Evolutionary conservation across 2,797 vertebrate species (phyloP), one percentile per base, ranked within the genome.

Genomic region (Silurus aristotelis): DNA sequence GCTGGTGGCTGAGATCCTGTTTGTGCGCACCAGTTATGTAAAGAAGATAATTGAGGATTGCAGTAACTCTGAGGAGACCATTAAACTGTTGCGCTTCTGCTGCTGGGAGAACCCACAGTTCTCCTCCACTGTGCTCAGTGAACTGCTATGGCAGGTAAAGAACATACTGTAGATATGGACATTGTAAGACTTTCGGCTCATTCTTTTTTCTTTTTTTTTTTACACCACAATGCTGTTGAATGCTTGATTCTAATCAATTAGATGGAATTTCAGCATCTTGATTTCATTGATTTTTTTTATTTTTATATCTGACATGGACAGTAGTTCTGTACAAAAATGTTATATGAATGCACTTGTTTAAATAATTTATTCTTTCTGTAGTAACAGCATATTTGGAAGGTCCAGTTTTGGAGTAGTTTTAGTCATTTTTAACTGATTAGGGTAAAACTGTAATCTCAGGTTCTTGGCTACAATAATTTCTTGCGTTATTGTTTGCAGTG

Each of bases 31-130:
- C 88, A 99, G 98, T 94, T 99, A 99, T 0, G 98, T 99, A 90
- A 99, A 99, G 95, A 99, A 99, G 95, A 99, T 99, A 85, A 99
- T 99, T 82, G 98, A 99, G 93, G 98, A 99, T 90, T 99, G 98
- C 93, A 99, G 98, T 95, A 99, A 99, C 94, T 99, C 98, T 0
- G 98, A 99, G 89, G 98, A 99, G 93, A 99, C 98, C 0, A 97
- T 99, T 91, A 99, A 99, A 92, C 92, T 99, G 88, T 96, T 99
- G 92, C 97, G 98, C 89, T 99, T 99, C 94, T 98, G 98, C 94
- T 99, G 98, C 94, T 99, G 98, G 98, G 98, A 99, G 91, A 99
- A 99, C 94, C 98, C 98, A 86, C 98, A 99, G 93, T 99, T 99
- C 89, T 99, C 98, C 89, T 99, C 98, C 90, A 99, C 98, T 88